Base-by-base conservation (phyloP, 2,113 vertebrate genomes). In the Pseudopipra pipra region DNA sequence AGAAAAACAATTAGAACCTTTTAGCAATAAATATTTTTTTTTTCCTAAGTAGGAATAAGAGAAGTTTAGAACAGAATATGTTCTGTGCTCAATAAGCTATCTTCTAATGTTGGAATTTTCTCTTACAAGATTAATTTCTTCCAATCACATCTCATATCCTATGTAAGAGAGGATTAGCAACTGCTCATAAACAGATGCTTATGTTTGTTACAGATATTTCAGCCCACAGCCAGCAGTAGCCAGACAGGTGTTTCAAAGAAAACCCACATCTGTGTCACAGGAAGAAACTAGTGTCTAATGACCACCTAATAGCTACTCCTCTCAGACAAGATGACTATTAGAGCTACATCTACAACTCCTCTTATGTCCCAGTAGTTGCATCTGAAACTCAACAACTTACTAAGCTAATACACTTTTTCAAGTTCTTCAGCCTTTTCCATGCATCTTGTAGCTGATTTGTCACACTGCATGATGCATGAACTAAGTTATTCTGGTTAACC, bases 121-220 rank as follows among this genome's bases (percentile, higher is more conserved):
- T 84, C 5, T 35, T 39, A 30, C 21, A 58, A 54, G 55, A 62
- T 54, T 6, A 67, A 73, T 70, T 86, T 72, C 24, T 72, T 76
- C 47, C 51, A 65, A 46, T 76, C 51, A 30, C 35, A 8, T 68
- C 51, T 66, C 0, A 0, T 58, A 41, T 58, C 27, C 61, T 23
- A 1, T 30, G 25, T 52, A 68, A 44, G 56, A 84, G 66, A 88
- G 47, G 58, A 79, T 79, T 82, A 94, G 54, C 59, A 76, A 56
- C 54, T 93, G 51, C 61, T 74, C 56, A 33, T 41, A 84, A 93
- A 27, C 52, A 95, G 73, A 85, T 90, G 73, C 39, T 68, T 75
- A 4, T 73, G 27, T 68, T 72, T 80, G 70, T 67, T 75, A 73
- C 61, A 87, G 79, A 75, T 97, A 91, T 92, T 87, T 77, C 0